Evolutionary conservation across 2,888 invertebrate species (phyloP), one percentile per base, ranked within the genome.

Genomic region (Atethmia centrago): DNA sequence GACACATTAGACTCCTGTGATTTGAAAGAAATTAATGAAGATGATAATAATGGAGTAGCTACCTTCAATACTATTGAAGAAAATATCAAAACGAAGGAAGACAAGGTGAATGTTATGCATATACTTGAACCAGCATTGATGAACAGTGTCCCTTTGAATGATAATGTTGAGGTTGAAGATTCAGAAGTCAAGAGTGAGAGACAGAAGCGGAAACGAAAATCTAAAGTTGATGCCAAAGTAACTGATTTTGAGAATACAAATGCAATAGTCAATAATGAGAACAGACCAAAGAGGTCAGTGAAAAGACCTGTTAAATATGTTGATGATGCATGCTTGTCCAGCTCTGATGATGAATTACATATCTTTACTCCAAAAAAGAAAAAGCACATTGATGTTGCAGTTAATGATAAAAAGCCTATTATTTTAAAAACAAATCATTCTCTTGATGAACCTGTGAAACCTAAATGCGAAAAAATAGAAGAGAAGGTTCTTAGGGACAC

Each of bases 331-430:
- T 79, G 84, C 45, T 55, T 91, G 9, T 89, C 90, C 51, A 94
- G 94, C 89, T 95, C 95, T 70, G 95, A 96, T 92, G 96, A 96
- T 79, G 95, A 95, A 71, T 87, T 94, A 64, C 92, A 94, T 84
- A 94, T 96, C 47, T 95, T 96, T 86, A 95, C 95, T 63, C 94
- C 95, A 45, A 95, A 94, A 86, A 96, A 95, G 88, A 94, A 93
- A 80, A 90, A 87, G 55, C 85, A 79, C 36, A 28, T 72, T 55
- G 82, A 86, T 53, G 56, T 16, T 19, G 40, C 10, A 45, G 31
- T 19, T 14, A 64, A 66, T 67, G 47, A 61, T 14, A 71, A 61
- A 67, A 69, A 55, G 21, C 31, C 40, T 16, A 16, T 40, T 36
- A 19, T 51, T 25, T 59, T 51, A 5, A 79, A 74, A 68, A 28